Percentiles rank a stretch among this genome's conserved stretches.
Conservation (phyloP, 2,888 invertebrate species). For the Gymnoscelis rufifasciata region DNA sequence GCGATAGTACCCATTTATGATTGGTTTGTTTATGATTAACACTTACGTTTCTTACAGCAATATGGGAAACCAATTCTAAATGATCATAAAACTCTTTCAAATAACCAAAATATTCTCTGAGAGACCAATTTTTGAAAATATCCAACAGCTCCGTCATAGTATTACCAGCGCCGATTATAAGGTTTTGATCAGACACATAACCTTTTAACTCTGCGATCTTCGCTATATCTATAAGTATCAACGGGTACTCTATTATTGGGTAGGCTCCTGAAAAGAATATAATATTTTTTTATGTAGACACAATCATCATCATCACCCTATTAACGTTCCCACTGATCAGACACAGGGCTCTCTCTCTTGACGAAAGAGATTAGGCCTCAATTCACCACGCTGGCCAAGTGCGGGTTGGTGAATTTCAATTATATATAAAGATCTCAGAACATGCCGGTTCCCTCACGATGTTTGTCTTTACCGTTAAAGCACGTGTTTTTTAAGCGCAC, state of each 20-base stretch:
- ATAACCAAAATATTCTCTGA: constrained; percentile 75
- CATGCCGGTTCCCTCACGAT: too few species aligned
- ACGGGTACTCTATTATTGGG: constrained; percentile 52
- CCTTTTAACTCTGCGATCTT: constrained; percentile 75
- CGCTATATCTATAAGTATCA: constrained; percentile 80
- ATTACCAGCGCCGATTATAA: constrained; percentile 79
- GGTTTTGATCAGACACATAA: constrained; percentile 49
- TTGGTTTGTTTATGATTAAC: too few species aligned
- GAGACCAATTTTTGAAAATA: constrained; percentile 49
- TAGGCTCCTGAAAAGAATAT: constrained; percentile 49
- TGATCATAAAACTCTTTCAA: constrained; percentile 79
- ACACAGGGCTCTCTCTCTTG: too few species aligned
- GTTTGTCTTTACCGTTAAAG: too few species aligned
- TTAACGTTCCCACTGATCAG: too few species aligned
- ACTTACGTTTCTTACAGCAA: constrained; percentile 81
- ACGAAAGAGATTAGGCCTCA: too few species aligned
- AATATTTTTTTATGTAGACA: background rate
- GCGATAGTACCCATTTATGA: too few species aligned
- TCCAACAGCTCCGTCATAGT: constrained; percentile 73
- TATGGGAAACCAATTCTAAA: constrained; percentile 82
- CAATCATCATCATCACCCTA: too few species aligned
- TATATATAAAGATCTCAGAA: too few species aligned
- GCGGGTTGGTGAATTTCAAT: too few species aligned
- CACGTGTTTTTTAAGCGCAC: too few species aligned
- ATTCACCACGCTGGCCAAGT: too few species aligned